Evolutionary conservation across 2,797 vertebrate species (phyloP).

Genomic region (Anguilla marmorata): DNA sequence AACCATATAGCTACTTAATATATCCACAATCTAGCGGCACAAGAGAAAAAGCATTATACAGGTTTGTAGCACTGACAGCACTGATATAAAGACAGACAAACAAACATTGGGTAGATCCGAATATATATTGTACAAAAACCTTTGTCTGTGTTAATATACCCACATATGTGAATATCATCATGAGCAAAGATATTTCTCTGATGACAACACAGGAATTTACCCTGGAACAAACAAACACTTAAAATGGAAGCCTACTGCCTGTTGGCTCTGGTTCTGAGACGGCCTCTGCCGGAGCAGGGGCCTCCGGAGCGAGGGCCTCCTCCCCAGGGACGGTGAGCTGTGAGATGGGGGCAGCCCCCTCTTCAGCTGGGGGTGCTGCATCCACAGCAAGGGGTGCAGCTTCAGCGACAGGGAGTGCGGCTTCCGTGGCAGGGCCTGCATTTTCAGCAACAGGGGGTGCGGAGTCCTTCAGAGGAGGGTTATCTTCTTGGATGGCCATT

Average conservation of each 20-base stretch:
- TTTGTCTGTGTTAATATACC: not conserved
- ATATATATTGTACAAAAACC: not conserved
- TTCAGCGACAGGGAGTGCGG: not conserved
- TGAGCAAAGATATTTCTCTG: not conserved
- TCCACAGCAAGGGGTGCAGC: not conserved
- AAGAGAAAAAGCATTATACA: too few species aligned
- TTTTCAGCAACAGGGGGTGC: not conserved
- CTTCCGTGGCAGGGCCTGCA: not conserved
- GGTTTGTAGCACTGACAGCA: not conserved
- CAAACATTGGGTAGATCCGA: not conserved
- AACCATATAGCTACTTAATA: too few species aligned
- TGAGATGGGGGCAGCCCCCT: not conserved
- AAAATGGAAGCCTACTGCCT: conserved; percentile 36
- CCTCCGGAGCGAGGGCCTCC: not conserved
- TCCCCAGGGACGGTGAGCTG: not conserved
- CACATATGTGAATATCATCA: not conserved
- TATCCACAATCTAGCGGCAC: too few species aligned
- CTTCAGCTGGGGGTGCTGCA: conserved; percentile 1
- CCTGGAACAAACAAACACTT: conserved; percentile 9
- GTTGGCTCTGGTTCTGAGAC: conserved; percentile 26
- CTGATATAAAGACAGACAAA: not conserved
- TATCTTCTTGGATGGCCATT: not conserved
- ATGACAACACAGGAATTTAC: not conserved
- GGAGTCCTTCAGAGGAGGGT: not conserved
- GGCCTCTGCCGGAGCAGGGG: not conserved